phyloP scores from a whole-genome alignment of 2,888 invertebrate species.

The Fragum whitleyi region DNA sequence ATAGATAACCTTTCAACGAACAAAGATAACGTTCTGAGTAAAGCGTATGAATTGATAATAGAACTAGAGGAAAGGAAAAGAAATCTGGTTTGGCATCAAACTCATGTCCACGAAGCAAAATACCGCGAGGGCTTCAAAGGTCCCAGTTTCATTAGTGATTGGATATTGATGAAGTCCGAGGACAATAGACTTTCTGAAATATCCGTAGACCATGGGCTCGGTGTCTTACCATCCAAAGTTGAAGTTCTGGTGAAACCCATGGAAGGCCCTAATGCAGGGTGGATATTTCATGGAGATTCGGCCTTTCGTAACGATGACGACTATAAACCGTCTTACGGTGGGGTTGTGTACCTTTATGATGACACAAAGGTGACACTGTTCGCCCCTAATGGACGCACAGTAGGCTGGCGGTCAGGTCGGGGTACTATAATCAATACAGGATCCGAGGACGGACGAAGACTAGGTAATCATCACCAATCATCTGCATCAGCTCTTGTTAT shows the following conservation, averaged over 20 bases:
- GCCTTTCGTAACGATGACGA: conserved; percentile 37
- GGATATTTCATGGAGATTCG: conserved; percentile 46
- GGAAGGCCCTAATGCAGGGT: conserved; percentile 40
- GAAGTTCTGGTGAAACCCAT: conserved; percentile 47
- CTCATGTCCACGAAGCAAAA: not conserved
- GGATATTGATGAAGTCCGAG: conserved; percentile 48
- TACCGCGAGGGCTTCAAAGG: not conserved
- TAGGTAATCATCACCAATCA: conserved; percentile 40
- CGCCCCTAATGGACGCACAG: conserved; percentile 31
- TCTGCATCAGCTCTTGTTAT: conserved; percentile 26
- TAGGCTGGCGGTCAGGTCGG: too few relatives aligned
- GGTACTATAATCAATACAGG: conserved; percentile 38
- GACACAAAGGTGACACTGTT: conserved; percentile 34
- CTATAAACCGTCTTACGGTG: conserved; percentile 5
- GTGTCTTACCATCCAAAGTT: conserved; percentile 44
- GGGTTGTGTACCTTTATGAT: conserved; percentile 52
- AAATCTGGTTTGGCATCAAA: not conserved
- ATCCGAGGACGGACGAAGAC: not conserved
- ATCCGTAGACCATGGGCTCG: conserved; percentile 31
- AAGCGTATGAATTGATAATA: too few relatives aligned
- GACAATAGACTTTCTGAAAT: conserved; percentile 3
- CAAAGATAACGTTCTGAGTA: too few relatives aligned
- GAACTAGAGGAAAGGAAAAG: not conserved
- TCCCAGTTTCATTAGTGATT: conserved; percentile 49
- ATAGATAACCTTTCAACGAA: too few relatives aligned